A percentile compares a stretch with the other conserved stretches of the same genome.
Conservation (phyloP, 2,888 invertebrate species). For the Boloria selene region DNA sequence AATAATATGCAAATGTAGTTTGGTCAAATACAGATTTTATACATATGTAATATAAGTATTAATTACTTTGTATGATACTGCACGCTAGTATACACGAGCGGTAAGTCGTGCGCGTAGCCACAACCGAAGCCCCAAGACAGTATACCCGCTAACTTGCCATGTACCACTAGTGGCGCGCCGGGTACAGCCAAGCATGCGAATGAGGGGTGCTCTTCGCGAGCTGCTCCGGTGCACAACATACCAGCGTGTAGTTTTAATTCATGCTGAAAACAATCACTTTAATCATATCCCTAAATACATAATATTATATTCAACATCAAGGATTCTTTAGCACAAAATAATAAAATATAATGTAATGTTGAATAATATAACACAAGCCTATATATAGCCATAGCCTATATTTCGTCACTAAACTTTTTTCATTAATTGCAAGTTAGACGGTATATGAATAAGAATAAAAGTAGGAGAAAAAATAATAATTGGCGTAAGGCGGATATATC, state of each 20-base stretch:
- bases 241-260: slow-evolving; percentile 46
- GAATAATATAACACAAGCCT: too few relatives aligned
- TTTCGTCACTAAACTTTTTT: too few relatives aligned
- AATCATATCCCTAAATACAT: too few relatives aligned
- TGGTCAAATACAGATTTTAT: background rate
- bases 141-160: slow-evolving; percentile 54
- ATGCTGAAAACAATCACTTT: slow-evolving; percentile 45
- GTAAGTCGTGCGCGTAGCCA: slow-evolving; percentile 61
- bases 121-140: slow-evolving; percentile 74
- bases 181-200: slow-evolving; percentile 64
- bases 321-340: too few relatives aligned
- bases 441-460: too few relatives aligned
- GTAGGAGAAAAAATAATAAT: too few relatives aligned
- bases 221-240: slow-evolving; percentile 61
- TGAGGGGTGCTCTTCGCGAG: slow-evolving; percentile 50
- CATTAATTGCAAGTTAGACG: too few relatives aligned
- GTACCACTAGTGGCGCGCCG: slow-evolving; percentile 63
- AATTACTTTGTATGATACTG: slow-evolving; percentile 53
- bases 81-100: slow-evolving; percentile 61
- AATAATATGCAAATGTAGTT: background rate
- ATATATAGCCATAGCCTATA: too few relatives aligned
- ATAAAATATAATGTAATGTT: too few relatives aligned
- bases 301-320: too few relatives aligned
- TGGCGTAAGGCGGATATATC: too few relatives aligned
- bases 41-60: background rate